These are phyloP conservation scores for Diadumene lineata DNA, from an alignment of 92 coral and sea anemone genomes.

Conservation along the genomic window DNA sequence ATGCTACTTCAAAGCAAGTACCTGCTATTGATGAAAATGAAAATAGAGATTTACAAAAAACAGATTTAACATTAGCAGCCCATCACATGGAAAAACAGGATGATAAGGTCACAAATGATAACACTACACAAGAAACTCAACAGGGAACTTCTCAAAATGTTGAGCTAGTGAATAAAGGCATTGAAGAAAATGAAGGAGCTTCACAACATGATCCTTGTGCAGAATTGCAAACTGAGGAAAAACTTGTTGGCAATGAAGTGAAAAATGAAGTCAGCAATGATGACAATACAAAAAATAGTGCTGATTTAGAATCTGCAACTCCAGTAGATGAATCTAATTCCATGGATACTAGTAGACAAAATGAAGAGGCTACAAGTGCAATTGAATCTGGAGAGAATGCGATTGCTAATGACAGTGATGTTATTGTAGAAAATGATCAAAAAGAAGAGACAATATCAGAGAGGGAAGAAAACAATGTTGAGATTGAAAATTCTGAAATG, in stretches of 20 bases:
- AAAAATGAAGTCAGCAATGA: not conserved
- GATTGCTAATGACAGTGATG: not conserved
- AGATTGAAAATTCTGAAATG: conserved; percentile 1
- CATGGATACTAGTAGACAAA: not conserved
- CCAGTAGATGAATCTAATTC: not conserved
- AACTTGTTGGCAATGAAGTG: not conserved
- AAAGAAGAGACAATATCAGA: not conserved
- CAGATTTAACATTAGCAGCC: not conserved
- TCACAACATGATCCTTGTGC: not conserved
- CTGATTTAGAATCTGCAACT: conserved; percentile 1
- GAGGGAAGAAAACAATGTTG: not conserved
- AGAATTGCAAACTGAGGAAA: not conserved
- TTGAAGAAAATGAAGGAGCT: not conserved
- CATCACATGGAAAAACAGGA: not conserved
- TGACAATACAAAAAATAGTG: not conserved
- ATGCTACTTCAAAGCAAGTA: not conserved
- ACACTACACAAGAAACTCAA: not conserved
- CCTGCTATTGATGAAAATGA: conserved; percentile 21
- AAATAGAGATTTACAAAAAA: not conserved
- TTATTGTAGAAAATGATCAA: not conserved
- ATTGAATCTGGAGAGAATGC: conserved; percentile 2
- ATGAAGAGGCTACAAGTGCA: not conserved
- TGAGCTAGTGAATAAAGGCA: not conserved
- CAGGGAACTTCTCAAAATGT: not conserved
- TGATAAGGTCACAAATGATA: not conserved